Percentiles rank a stretch among this genome's conserved stretches.
Conservation (phyloP, 2,797 vertebrate genomes). For the Cirrhinus mrigala region DNA sequence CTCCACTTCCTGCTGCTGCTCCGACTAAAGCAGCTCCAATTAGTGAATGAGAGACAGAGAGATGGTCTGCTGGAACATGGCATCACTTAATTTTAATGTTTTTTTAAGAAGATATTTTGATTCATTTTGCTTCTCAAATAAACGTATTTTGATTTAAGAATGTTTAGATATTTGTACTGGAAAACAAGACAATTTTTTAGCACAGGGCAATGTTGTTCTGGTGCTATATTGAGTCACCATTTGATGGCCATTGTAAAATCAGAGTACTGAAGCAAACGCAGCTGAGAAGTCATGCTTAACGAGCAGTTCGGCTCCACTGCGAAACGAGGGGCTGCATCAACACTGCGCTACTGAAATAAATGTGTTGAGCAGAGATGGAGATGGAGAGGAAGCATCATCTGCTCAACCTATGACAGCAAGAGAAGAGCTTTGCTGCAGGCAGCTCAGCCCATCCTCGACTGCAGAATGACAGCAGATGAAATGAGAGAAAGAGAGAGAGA, state of each 20-base stretch:
- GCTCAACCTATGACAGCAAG: slow-evolving; percentile 55
- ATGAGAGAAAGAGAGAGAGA: slow-evolving; percentile 16
- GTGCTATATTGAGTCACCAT: not conserved
- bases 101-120: not conserved
- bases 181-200: not conserved
- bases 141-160: not conserved
- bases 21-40: slow-evolving; percentile 24
- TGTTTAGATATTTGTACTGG: not conserved
- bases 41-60: slow-evolving; percentile 23
- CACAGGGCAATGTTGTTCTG: not conserved
- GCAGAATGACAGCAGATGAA: slow-evolving; percentile 24
- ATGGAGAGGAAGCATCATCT: slow-evolving; percentile 5
- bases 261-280: not conserved
- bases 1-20: slow-evolving; percentile 32
- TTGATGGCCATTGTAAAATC: not conserved
- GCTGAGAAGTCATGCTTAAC: slow-evolving; percentile 1
- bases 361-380: slow-evolving; percentile 7
- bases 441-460: not conserved
- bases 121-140: not conserved
- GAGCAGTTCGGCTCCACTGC: not conserved
- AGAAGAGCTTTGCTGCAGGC: slow-evolving; percentile 62
- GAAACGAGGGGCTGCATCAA: not conserved
- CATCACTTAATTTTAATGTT: not conserved
- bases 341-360: slow-evolving; percentile 2
- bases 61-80: not conserved